Evolutionary conservation across 2,888 invertebrate species (phyloP), one percentile per base, ranked within the genome.

Genomic region (Eupithecia vulgata): DNA sequence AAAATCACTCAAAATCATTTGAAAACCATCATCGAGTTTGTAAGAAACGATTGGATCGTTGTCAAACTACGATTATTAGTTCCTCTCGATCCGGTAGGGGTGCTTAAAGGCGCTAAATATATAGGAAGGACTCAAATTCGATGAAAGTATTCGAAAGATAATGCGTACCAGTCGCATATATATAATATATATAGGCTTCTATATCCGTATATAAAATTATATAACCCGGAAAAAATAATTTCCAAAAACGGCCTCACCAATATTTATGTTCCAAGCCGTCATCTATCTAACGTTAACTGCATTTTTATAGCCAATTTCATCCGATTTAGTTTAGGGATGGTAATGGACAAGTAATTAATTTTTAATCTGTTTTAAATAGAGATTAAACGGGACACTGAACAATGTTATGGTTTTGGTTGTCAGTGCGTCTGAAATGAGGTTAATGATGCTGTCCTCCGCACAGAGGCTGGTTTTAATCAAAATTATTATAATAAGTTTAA

Each of bases 271-370:
- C 30, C 82, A 77, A 70, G 80, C 79, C 73, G 74, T 75, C 80
- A 80, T 78, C 78, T 76, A 80, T 75, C 76, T 79, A 80, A 80
- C 74, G 79, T 30, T 75, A 25, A 37, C 34, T 80, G 76, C 70
- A 76, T 81, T 85, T 85, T 85, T 85, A 87, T 82, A 79, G 84
- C 77, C 83, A 83, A 85, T 86, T 80, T 78, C 76, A 74, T 77
- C 78, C 79, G 76, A 78, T 79, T 81, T 80, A 81, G 79, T 80
- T 77, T 12, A 72, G 57, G 75, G 78, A 83, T 83, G 84, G 81
- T 85, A 85, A 86, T 85, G 81, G 80, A 79, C 79, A 72, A 77
- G 71, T 85, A 83, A 87, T 87, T 85, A 84, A 83, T 82, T 83
- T 86, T 87, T 84, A 81, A 87, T 85, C 81, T 76, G 52, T 25